Percentiles rank a stretch among this genome's conserved stretches.
Evolutionary conservation across 2,797 vertebrate species (phyloP).

Genomic region (Cygnus olor): DNA sequence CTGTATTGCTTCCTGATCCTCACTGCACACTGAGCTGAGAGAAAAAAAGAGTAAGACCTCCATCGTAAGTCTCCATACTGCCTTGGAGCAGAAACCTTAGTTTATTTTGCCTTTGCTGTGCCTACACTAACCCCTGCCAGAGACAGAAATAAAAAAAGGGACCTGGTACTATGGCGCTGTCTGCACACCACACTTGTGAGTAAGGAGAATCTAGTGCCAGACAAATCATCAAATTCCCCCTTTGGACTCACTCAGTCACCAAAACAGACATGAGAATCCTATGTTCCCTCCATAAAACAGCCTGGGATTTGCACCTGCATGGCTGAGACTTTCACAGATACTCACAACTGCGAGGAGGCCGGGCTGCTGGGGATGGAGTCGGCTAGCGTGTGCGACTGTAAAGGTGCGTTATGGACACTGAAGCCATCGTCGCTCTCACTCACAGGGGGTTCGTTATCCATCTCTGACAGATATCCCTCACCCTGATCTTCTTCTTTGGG

Average conservation of each 20-base stretch:
- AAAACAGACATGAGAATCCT: neutral
- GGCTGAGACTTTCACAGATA: constrained; percentile 58
- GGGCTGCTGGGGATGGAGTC: constrained; percentile 98
- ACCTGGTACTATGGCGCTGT: neutral
- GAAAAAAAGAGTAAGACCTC: neutral
- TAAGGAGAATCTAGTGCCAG: neutral
- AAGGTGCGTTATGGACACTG: constrained; percentile 92
- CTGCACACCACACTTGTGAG: neutral
- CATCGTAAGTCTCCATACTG: neutral
- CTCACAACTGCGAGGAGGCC: constrained; percentile 97
- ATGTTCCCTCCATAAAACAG: neutral
- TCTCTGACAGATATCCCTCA: constrained; percentile 91
- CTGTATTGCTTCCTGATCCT: constrained; percentile 97
- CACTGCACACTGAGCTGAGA: constrained; percentile 92
- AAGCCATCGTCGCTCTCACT: constrained; percentile 97
- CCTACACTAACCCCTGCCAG: neutral
- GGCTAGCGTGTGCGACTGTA: constrained; percentile 90
- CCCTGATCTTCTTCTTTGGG: constrained; percentile 88
- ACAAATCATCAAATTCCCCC: neutral
- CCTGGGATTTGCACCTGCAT: neutral
- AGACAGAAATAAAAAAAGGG: neutral
- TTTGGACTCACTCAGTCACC: neutral
- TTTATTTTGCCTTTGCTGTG: neutral
- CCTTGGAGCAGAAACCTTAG: neutral
- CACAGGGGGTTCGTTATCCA: constrained; percentile 90